Base-by-base conservation (phyloP, 2,113 vertebrate species). In the Cnemophilus loriae region DNA sequence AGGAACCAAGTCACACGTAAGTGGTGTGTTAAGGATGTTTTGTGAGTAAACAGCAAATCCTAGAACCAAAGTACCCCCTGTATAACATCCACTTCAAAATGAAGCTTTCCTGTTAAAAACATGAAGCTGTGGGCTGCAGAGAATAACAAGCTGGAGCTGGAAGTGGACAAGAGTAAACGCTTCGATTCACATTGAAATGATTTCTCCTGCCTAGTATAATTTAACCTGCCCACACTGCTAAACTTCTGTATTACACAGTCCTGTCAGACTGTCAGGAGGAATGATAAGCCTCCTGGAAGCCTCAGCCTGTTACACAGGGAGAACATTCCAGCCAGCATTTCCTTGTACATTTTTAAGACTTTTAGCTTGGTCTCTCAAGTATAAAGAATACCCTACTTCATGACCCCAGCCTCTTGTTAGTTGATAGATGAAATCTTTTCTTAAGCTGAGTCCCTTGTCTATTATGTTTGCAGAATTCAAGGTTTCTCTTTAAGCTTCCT, bases 351-450 rank as follows among this genome's bases (percentile, higher is more conserved):
- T 96, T 96, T 95, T 64, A 95, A 96, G 96, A 91, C 81, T 92
- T 96, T 90, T 87, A 97, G 93, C 93, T 42, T 82, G 89, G 87
- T 95, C 97, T 98, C 97, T 97, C 94, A 95, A 95, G 95, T 97
- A 96, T 93, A 92, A 97, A 97, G 97, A 94, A 96, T 94, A 93
- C 94, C 92, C 90, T 92, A 3, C 93, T 97, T 89, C 79, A 37
- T 97, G 97, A 97, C 98, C 97, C 96, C 85, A 79, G 97, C 97
- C 96, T 97, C 97, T 98, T 95, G 97, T 98, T 97, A 97, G 97
- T 67, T 95, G 97, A 97, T 90, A 96, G 98, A 98, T 95, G 92
- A 96, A 97, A 98, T 97, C 96, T 98, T 97, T 97, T 96, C 97
- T 91, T 92, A 96, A 96, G 94, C 96, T 30, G 84, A 94, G 93